These are phyloP conservation scores for Australoheros scitulus DNA, from an alignment of 2,113 vertebrate genomes.

Conservation along the genomic window DNA sequence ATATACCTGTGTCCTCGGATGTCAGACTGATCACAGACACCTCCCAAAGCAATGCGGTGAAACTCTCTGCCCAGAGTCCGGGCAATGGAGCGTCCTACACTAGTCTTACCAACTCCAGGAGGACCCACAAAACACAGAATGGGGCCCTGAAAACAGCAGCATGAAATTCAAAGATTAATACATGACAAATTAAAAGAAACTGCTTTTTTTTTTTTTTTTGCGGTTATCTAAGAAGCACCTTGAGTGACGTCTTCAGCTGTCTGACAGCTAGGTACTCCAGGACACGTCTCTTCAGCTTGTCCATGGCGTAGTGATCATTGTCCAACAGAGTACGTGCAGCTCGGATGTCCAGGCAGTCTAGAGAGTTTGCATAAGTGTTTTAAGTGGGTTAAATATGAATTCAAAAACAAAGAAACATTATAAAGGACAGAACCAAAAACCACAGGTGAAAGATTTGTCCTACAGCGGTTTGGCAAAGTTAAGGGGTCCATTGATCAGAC, in stretches of 20 bases:
- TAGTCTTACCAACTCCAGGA: conserved; percentile 97
- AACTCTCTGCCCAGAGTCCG: conserved; percentile 95
- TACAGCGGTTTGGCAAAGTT: not conserved
- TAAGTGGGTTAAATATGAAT: not conserved
- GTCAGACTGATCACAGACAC: conserved; percentile 96
- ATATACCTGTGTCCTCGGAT: conserved; percentile 94
- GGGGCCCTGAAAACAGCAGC: conserved; percentile 78
- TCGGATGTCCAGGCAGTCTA: conserved; percentile 93
- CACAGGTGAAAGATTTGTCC: not conserved
- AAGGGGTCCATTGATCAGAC: not conserved
- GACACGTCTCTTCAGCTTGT: conserved; percentile 94
- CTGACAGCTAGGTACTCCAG: conserved; percentile 95
- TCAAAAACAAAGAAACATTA: not conserved
- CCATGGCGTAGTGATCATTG: conserved; percentile 96
- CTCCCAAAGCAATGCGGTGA: conserved; percentile 94
- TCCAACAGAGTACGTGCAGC: conserved; percentile 91
- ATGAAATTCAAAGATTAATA: not conserved
- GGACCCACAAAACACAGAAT: conserved; percentile 98
- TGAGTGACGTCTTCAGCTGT: conserved; percentile 91
- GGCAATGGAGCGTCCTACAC: conserved; percentile 94
- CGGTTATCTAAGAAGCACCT: conserved; percentile 58
- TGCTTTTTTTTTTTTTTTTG: not conserved
- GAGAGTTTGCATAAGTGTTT: not conserved
- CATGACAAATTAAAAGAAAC: not conserved
- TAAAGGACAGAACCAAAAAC: not conserved